These are phyloP conservation scores for Natrix natrix DNA, from an alignment of 2,797 vertebrate species.

Conservation along the genomic window DNA sequence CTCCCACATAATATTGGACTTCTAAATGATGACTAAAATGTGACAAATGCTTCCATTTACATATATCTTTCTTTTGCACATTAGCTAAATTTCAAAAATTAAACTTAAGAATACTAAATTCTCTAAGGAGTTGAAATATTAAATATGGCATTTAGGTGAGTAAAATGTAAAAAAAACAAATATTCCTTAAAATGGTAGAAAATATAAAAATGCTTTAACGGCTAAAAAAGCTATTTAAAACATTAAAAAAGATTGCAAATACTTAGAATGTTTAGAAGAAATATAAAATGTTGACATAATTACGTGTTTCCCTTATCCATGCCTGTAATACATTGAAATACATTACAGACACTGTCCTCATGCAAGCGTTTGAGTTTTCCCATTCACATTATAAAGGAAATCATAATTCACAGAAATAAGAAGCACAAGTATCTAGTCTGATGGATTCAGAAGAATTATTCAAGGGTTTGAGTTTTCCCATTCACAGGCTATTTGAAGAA, in stretches of 20 bases:
- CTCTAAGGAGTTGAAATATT: neutral
- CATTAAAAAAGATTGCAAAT: neutral
- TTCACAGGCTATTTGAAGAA: neutral
- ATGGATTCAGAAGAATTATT: neutral
- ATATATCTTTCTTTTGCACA: neutral
- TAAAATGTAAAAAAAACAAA: neutral
- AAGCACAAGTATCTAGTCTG: neutral
- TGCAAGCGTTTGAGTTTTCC: too few species aligned
- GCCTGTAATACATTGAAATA: neutral
- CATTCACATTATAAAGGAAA: neutral
- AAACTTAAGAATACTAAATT: neutral
- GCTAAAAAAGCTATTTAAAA: neutral
- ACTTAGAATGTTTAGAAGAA: neutral
- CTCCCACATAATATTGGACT: neutral
- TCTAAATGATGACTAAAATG: neutral
- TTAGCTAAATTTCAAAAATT: conserved; percentile 3
- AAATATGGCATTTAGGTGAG: neutral
- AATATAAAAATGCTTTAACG: neutral
- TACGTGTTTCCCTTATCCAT: neutral
- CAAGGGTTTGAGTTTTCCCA: neutral
- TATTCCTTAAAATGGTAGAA: neutral
- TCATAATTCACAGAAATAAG: neutral
- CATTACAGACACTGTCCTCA: neutral
- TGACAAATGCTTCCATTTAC: neutral
- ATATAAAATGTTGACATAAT: neutral